Base-by-base conservation (phyloP, 2,888 invertebrate genomes). In the Heteromyza rotundicornis region DNA sequence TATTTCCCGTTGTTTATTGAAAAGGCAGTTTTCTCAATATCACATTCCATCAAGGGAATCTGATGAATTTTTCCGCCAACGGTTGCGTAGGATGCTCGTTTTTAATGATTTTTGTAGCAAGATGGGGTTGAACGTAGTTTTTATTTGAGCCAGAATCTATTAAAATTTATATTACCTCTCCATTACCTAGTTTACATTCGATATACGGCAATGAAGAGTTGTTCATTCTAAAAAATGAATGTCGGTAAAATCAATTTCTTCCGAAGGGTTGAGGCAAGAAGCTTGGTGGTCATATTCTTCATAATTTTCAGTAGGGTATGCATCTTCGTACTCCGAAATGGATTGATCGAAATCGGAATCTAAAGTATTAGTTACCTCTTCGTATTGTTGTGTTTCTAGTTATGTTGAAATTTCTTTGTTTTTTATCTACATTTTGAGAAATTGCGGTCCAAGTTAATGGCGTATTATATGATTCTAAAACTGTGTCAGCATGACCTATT, bases 371-470 rank as follows among this genome's bases (percentile, higher is more conserved):
- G 14, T 24, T 23, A 3, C 22, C 20, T 32, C 32, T 32, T 53
- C 35, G 17, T 27, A 12, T 35, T n/a, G 59, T 32, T 17, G n/a
- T 52, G 20, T 44, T 44, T 56, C 23, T 36, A n/a, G n/a, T n/a
- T n/a, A 64, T 50, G 35, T 64, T 53, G 16, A 62, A 64, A 50
- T 62, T 62, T 17, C 64, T 19, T 51, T 62, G 56, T n/a, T 17
- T 50, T 24, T 64, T 62, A 8, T 40, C 53, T 16, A n/a, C 19
- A 27, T 10, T 27, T 12, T 27, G 17, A 1, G 59, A 22, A 23
- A 66, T 70, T 24, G 57, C 61, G 17, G 49, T 35, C 66, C 64
- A 67, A 24, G 66, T 53, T 8, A 59, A 35, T 12, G 56, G 62
- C 1, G 60, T 47, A 20, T 47, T 47, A 19, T 47, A 47, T 19